These are phyloP conservation scores for Erpobdella octoculata DNA, from an alignment of 2,888 invertebrate species.

Conservation along the genomic window DNA sequence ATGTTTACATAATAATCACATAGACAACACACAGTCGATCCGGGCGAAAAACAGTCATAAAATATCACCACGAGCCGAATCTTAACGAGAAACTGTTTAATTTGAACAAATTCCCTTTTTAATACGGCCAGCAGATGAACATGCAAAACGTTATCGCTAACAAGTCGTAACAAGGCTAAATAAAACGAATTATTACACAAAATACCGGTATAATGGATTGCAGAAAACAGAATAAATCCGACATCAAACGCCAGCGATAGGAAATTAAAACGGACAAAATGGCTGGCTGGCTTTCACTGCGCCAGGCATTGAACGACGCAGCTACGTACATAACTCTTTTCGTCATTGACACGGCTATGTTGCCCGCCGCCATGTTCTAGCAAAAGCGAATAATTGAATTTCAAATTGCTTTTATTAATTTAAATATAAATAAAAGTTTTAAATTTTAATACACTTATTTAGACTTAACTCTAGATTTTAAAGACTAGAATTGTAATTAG, in stretches of 20 bases:
- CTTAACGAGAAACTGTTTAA: no score
- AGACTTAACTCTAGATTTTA: neutral
- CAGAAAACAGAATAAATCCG: neutral
- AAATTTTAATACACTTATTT: neutral
- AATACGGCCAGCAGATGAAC: neutral
- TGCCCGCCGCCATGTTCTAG: slow-evolving; percentile 25
- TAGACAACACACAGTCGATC: no score
- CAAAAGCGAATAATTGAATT: slow-evolving; percentile 11
- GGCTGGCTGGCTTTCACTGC: slow-evolving; percentile 22
- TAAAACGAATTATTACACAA: neutral
- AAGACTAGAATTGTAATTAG: slow-evolving; percentile 1
- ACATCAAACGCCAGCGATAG: neutral
- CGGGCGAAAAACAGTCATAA: no score
- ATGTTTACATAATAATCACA: no score
- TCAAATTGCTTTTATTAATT: neutral
- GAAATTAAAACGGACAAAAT: slow-evolving; percentile 23
- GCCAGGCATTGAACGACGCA: slow-evolving; percentile 23
- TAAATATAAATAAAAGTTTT: neutral
- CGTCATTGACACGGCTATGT: slow-evolving; percentile 26
- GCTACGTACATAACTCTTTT: slow-evolving; percentile 30
- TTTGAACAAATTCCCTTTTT: no score
- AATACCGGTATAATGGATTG: slow-evolving; percentile 7
- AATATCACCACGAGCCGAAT: no score
- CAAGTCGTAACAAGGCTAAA: neutral
- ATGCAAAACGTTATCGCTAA: neutral